These are phyloP conservation scores for Andrena haemorrhoa DNA, from an alignment of 2,888 invertebrate genomes.

Conservation along the genomic window DNA sequence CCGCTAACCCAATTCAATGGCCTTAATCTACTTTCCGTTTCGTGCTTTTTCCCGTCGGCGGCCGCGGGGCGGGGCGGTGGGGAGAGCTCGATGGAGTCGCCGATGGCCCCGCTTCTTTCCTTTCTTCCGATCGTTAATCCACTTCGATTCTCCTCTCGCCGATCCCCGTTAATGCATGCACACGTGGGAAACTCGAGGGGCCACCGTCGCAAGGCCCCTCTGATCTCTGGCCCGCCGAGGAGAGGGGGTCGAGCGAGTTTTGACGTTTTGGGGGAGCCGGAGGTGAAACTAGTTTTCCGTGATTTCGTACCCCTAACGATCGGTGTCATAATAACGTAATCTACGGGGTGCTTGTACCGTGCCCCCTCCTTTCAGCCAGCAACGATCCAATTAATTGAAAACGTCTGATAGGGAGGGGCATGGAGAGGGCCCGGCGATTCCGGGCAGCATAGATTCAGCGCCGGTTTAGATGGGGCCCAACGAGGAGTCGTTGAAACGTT, in stretches of 20 bases:
- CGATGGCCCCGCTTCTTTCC: slow-evolving; percentile 23
- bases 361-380: not conserved
- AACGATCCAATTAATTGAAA: slow-evolving; percentile 48
- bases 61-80: slow-evolving; percentile 46
- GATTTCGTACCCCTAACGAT: slow-evolving; percentile 11
- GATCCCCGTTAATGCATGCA: not conserved
- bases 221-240: not conserved
- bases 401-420: not conserved
- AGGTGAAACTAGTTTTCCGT: slow-evolving; percentile 10
- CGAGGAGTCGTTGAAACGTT: slow-evolving; percentile 67
- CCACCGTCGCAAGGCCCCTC: too few relatives aligned
- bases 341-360: not conserved
- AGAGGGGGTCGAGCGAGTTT: not conserved
- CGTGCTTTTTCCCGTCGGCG: slow-evolving; percentile 64
- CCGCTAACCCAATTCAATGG: slow-evolving; percentile 65
- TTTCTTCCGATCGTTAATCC: not conserved
- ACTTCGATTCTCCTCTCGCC: not conserved
- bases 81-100: slow-evolving; percentile 1
- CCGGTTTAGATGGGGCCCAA: slow-evolving; percentile 40
- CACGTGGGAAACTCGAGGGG: slow-evolving; percentile 16
- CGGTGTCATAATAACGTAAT: slow-evolving; percentile 16
- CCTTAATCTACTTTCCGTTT: slow-evolving; percentile 69
- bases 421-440: not conserved
- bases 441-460: slow-evolving; percentile 29
- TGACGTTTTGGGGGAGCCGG: not conserved